Conservation (phyloP, 2,797 vertebrate species). For the Momotus momota region DNA sequence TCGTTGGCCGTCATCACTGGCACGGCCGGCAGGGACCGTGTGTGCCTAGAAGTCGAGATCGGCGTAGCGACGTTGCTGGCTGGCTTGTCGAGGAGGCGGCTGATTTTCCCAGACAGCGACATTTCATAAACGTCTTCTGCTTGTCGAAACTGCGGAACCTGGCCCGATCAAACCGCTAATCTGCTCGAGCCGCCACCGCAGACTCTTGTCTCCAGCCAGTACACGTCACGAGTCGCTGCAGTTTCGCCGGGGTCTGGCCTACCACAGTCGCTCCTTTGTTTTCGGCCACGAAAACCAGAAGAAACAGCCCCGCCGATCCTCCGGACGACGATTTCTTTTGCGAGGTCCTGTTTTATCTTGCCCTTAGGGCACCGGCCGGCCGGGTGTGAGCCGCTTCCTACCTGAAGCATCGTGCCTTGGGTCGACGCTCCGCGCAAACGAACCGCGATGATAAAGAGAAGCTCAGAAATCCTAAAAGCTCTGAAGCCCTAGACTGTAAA, state of each 20-base stretch:
- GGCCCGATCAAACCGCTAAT: background rate
- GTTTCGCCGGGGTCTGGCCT: background rate
- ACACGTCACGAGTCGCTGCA: background rate
- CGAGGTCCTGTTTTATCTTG: background rate
- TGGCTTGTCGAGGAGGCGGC: background rate
- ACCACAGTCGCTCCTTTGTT: background rate
- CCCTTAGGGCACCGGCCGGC: too few species aligned
- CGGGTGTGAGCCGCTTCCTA: background rate
- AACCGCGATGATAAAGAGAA: fast-evolving
- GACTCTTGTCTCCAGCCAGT: background rate
- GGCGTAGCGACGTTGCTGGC: background rate
- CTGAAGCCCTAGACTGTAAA: too few species aligned
- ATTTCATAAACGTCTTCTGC: slow-evolving; percentile 12
- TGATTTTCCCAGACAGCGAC: background rate
- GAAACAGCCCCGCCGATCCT: background rate
- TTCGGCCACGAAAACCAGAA: background rate
- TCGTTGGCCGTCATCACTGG: background rate
- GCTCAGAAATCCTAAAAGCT: background rate
- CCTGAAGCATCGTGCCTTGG: fast-evolving
- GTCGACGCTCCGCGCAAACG: fast-evolving
- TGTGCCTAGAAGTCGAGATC: slow-evolving; percentile 41
- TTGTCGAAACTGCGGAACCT: background rate
- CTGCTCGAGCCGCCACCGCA: fast-evolving
- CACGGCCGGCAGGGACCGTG: background rate
- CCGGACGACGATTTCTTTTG: background rate